phyloP scores from a whole-genome alignment of 2,113 vertebrate genomes.

The Cebidichthys violaceus region DNA sequence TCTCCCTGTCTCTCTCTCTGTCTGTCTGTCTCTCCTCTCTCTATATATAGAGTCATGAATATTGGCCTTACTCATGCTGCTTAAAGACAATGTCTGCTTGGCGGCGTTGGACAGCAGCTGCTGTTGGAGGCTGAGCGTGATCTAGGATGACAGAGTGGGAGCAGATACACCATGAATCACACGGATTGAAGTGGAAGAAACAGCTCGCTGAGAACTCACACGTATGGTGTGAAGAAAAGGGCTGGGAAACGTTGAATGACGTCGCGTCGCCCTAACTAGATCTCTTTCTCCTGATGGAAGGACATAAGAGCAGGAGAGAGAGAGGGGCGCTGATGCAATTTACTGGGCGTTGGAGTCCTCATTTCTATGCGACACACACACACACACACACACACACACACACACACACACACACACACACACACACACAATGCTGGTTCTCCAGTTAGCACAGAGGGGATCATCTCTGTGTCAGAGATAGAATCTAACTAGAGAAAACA shows the following conservation, averaged over 20 bases:
- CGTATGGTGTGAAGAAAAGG: neutral
- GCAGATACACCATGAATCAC: neutral
- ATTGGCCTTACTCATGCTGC: neutral
- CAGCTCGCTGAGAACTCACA: neutral
- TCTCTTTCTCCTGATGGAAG: neutral
- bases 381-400: slow-evolving; percentile 22
- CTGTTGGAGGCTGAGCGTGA: neutral
- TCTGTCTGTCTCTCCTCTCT: too few relatives aligned
- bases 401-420: slow-evolving; percentile 3
- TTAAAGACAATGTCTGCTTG: neutral
- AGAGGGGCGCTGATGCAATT: slow-evolving; percentile 31
- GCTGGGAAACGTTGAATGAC: neutral
- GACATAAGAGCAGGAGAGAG: neutral
- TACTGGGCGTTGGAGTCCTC: slow-evolving; percentile 8
- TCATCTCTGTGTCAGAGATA: neutral
- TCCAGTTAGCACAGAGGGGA: neutral
- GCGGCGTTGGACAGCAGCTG: neutral
- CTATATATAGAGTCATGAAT: too few relatives aligned
- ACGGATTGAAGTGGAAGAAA: neutral
- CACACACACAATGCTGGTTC: slow-evolving; percentile 6
- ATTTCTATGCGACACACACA: slow-evolving; percentile 17
- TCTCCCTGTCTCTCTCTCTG: too few relatives aligned
- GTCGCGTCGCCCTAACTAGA: neutral
- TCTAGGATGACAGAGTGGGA: too few relatives aligned
- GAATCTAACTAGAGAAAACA: slow-evolving; percentile 25